phyloP scores from a whole-genome alignment of 2,888 invertebrate genomes.

The Drosophila tanythrix region DNA sequence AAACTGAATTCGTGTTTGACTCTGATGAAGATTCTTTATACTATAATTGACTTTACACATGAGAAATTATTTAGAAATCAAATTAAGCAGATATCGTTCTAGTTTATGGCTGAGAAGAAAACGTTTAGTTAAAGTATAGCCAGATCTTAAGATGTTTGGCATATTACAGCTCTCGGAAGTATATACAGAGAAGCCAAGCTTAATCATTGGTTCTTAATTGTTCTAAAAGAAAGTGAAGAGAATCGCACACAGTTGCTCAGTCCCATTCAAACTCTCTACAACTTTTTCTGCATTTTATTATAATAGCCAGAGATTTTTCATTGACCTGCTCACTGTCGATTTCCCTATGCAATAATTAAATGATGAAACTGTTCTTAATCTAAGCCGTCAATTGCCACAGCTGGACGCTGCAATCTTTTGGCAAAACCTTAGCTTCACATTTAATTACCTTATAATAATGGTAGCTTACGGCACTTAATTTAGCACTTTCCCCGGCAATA shows the following conservation, averaged over 20 bases:
- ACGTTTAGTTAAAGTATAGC: not conserved
- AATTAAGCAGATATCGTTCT: not conserved
- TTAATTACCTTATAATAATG: constrained; percentile 58
- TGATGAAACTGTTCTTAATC: constrained; percentile 2
- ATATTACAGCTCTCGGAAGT: not conserved
- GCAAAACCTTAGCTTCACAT: constrained; percentile 20
- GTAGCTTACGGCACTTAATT: constrained; percentile 42
- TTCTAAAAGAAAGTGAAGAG: constrained; percentile 4
- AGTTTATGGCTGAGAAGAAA: not conserved
- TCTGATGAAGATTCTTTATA: not conserved
- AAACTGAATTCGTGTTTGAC: not conserved
- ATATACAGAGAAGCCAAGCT: not conserved
- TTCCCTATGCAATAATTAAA: constrained; percentile 29
- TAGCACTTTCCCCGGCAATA: constrained; percentile 56
- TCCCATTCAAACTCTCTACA: not conserved
- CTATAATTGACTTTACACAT: constrained; percentile 4
- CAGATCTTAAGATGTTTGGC: not conserved
- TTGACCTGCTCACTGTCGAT: constrained; percentile 16
- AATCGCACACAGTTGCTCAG: not conserved
- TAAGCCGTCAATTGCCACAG: not conserved
- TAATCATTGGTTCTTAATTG: not conserved
- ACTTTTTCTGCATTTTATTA: not conserved
- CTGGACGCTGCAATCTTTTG: constrained; percentile 11
- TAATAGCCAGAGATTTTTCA: not conserved
- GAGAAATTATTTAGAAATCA: constrained; percentile 2